These are phyloP conservation scores for Zosterops hypoxanthus DNA, from an alignment of 2,113 vertebrate genomes.

Conservation along the genomic window DNA sequence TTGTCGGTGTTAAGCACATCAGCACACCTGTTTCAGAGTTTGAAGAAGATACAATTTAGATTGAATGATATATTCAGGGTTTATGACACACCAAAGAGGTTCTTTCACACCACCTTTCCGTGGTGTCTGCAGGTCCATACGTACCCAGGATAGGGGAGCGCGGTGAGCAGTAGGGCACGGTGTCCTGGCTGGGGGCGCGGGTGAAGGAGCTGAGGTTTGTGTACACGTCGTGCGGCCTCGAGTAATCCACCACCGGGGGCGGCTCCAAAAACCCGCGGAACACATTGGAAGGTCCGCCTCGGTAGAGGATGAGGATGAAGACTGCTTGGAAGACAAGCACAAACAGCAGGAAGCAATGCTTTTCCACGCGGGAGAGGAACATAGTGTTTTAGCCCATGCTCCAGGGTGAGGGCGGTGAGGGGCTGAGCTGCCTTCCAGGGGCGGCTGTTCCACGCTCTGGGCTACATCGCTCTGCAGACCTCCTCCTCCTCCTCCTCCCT, in stretches of 20 bases:
- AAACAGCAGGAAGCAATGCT: constrained; percentile 54
- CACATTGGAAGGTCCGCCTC: constrained; percentile 23
- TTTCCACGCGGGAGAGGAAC: constrained; percentile 52
- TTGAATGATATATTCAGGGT: accelerated
- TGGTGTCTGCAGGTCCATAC: background rate
- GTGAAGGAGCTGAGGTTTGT: constrained; percentile 69
- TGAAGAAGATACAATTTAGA: accelerated
- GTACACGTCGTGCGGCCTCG: constrained; percentile 66
- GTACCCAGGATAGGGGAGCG: constrained; percentile 66
- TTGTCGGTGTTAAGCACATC: accelerated
- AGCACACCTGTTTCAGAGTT: background rate
- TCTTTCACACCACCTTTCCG: background rate
- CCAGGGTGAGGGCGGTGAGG: background rate
- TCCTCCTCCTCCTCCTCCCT: background rate
- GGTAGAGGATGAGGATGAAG: constrained; percentile 70
- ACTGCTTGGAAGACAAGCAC: constrained; percentile 60
- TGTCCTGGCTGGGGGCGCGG: background rate
- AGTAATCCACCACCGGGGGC: constrained; percentile 50
- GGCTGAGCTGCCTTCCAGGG: background rate
- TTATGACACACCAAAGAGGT: accelerated
- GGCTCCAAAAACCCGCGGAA: background rate
- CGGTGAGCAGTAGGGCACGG: background rate
- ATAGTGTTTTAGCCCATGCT: constrained; percentile 22
- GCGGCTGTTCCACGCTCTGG: background rate
- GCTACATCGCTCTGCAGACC: background rate